Evolutionary conservation across 2,113 vertebrate species (phyloP).

Genomic region (Castor canadensis): DNA sequence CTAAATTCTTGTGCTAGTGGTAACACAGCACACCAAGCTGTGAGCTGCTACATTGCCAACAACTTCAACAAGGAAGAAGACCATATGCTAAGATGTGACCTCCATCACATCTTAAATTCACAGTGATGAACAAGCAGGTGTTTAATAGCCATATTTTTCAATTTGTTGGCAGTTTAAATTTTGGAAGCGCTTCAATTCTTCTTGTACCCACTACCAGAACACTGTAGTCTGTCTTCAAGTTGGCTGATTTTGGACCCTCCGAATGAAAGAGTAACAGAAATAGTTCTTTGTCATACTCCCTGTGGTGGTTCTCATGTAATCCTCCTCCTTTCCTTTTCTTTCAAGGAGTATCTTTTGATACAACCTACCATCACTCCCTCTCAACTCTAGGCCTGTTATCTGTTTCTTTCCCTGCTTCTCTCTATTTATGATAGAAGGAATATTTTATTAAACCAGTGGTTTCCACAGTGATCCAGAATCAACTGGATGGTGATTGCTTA

Average conservation of each 20-base stretch:
- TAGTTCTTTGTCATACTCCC: not conserved
- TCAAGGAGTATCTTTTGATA: not conserved
- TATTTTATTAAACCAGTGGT: not conserved
- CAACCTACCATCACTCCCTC: not conserved
- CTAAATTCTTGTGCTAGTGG: constrained; percentile 25
- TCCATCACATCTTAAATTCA: constrained; percentile 46
- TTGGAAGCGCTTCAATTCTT: constrained; percentile 34
- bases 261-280: not conserved
- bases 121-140: constrained; percentile 50
- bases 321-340: not conserved
- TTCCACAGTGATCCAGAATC: not conserved
- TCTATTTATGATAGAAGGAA: not conserved
- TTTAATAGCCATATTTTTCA: constrained; percentile 49
- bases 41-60: constrained; percentile 5
- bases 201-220: not conserved
- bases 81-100: constrained; percentile 63
- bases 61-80: constrained; percentile 23
- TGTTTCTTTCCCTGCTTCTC: not conserved
- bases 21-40: constrained; percentile 8
- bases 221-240: not conserved
- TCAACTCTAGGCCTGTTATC: not conserved
- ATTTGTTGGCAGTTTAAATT: constrained; percentile 44
- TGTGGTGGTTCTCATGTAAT: not conserved
- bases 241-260: not conserved
- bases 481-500: not conserved